Base-by-base conservation (phyloP, 2,113 vertebrate species). In the Hiodon alosoides region DNA sequence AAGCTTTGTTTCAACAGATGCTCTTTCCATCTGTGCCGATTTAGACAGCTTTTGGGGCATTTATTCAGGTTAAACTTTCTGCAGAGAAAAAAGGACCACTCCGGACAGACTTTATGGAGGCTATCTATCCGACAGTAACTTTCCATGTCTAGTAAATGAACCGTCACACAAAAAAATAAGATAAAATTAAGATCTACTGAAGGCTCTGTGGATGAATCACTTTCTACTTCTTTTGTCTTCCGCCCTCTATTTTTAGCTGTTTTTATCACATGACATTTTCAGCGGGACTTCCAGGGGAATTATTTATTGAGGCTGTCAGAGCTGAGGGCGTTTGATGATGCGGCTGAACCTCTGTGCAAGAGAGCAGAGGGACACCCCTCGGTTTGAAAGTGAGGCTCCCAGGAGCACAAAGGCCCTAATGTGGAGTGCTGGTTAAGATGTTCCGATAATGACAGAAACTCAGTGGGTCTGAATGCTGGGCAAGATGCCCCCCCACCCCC, bases 311-410 rank as follows among this genome's bases (percentile, higher is more conserved):
- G 68, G 16, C 68, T 7, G 52, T 64, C 67, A 65, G 13, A 11
- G 58, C 51, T 71, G 75, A 65, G 48, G 60, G 50, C 55, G 75
- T 55, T 76, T 64, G 50, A 48, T 65, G 75, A 55, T 11, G 51
- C 7, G 7, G 68, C 7, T 5, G n/a, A 48, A 47, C 4, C 31
- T 64, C 52, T 71, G 75, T 5, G 70, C 4, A 2, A 48, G 55
- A 46, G 7, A 51, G 16, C 17, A 54, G 54, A 51, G 73, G 54
- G 73, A 58, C 57, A 46, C 14, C 5, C 17, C 51, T 16, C 9
- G 5, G 54, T 47, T 53, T 9, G 14, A 66, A 51, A 17, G 9
- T 46, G 13, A 17, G 51, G 53, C 5, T 31, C 31, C 10, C 4
- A 10, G 51, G 64, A 52, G 69, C 2, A n/a, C 17, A 17, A 17